Evolutionary conservation across 1,140 invertebrate species (phyloP).

Genomic region (Coptotermes formosanus): DNA sequence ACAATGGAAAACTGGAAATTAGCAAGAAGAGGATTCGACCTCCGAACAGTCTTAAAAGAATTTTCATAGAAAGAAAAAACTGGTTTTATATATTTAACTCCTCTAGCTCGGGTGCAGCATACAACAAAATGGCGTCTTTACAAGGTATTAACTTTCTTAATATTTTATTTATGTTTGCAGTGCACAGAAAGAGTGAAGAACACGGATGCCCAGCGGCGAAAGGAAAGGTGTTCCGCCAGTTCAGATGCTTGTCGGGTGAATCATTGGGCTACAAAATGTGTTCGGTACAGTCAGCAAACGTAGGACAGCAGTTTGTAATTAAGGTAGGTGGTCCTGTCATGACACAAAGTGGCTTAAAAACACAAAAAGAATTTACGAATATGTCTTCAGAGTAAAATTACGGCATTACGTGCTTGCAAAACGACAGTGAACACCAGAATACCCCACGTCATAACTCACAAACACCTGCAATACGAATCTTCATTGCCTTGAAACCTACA

Average conservation of each 20-base stretch:
- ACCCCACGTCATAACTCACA: no score
- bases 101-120: neutral
- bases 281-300: neutral
- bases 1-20: neutral
- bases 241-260: neutral
- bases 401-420: no score
- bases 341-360: no score
- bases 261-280: neutral
- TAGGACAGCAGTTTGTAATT: no score
- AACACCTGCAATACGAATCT: no score
- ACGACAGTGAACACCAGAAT: no score
- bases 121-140: neutral
- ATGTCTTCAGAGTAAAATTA: no score
- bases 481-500: no score
- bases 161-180: neutral
- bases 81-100: constrained; percentile 6
- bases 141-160: neutral
- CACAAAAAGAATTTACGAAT: no score
- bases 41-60: neutral
- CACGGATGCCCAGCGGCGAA: neutral
- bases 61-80: constrained; percentile 1
- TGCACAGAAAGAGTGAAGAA: neutral
- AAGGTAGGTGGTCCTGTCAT: no score
- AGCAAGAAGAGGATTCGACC: neutral
- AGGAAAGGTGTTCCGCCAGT: constrained; percentile 13